These are phyloP conservation scores for Tetranychus urticae DNA, from an alignment of 1,140 invertebrate species.

Conservation along the genomic window DNA sequence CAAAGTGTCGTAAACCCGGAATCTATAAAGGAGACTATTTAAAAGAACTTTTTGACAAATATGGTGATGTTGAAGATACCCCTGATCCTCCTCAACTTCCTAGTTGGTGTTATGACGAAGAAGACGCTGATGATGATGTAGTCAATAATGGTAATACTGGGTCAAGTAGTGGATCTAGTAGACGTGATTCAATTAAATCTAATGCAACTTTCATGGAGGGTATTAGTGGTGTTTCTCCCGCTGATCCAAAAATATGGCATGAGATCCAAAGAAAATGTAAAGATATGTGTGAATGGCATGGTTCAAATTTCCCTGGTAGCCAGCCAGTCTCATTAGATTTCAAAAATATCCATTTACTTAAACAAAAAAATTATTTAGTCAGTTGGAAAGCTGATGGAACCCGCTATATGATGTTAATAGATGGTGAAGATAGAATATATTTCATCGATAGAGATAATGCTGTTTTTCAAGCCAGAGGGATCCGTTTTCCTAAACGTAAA, in stretches of 20 bases:
- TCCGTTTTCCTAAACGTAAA: constrained; percentile 52
- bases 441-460: constrained; percentile 87
- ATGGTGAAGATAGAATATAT: constrained; percentile 55
- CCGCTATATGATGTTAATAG: constrained; percentile 91
- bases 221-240: constrained; percentile 40
- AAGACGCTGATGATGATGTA: neutral
- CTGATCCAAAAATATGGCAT: constrained; percentile 33
- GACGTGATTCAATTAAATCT: neutral
- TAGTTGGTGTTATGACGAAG: constrained; percentile 41
- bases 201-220: constrained; percentile 46
- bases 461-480: constrained; percentile 58
- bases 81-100: constrained; percentile 43
- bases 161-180: neutral
- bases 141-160: neutral
- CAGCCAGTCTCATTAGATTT: constrained; percentile 91
- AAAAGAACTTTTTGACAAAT: constrained; percentile 32
- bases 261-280: constrained; percentile 52
- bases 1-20: constrained; percentile 30
- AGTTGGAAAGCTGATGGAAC: constrained; percentile 99
- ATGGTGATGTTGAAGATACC: constrained; percentile 46
- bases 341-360: constrained; percentile 49
- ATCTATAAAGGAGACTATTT: constrained; percentile 45
- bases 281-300: constrained; percentile 51
- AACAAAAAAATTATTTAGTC: constrained; percentile 64
- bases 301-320: constrained; percentile 68